Evolutionary conservation across 2,888 invertebrate genomes (phyloP), one percentile per base, ranked within the genome.

Genomic region (Rhabditoides inermis): DNA sequence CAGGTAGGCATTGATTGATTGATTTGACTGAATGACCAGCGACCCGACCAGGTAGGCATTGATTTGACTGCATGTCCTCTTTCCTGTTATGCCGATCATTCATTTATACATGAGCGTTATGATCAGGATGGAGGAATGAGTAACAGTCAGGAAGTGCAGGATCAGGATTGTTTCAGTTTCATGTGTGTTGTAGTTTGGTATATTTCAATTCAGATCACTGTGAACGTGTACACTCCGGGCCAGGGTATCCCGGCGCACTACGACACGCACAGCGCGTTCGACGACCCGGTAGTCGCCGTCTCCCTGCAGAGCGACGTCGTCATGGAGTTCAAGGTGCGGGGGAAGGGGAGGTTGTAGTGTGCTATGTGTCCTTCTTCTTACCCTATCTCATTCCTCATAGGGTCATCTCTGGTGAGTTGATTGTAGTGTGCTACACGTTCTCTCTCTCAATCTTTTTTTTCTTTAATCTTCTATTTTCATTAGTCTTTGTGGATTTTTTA

Each of bases 261-360:
- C 22, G 95, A 98, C 77, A 91, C 89, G 0, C 91, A 92, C 76
- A 90, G 90, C 77, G 87, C 90, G 0, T 98, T 95, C 79, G 86
- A 87, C 62, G 86, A 86, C 72, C 86, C 86, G 2, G 87, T 95
- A 58, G 76, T 92, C 26, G 89, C 90, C 0, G 77, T 50, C 49
- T 59, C 59, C 35, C 52, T 74, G 25, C 54, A 58, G 12, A 63
- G 68, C 4, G 69, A 71, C 45, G 69, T 73, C 32, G 69, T 69
- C 7, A 72, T 74, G 70, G 68, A 71, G 25, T 73, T 67, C 56
- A 67, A 63, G 50, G 53, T 45, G 27, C n/a, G 20, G 10, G 18
- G 6, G 20, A 39, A 20, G 10, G 15, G 15, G 15, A 32, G 32
- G 10, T 32, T 32, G 32, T 12, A 32, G 15, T 10, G 32, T 32